These are phyloP conservation scores for Styela plicata DNA, from an alignment of 23 tunicate genomes.

Conservation along the genomic window DNA sequence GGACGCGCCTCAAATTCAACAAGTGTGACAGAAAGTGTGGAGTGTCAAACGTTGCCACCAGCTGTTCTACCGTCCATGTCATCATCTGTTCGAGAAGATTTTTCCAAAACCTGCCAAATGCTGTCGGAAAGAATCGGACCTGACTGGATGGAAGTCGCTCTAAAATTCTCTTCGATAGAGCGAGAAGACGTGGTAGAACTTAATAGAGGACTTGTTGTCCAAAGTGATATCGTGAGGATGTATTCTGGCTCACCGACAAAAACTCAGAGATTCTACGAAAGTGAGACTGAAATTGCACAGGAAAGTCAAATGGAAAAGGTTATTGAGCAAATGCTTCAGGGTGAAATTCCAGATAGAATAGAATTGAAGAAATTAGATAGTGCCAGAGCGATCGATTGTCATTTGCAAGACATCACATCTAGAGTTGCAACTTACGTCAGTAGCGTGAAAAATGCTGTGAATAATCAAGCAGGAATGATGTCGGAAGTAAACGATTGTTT, in stretches of 20 bases:
- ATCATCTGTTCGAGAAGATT: constrained; percentile 7
- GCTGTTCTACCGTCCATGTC: background rate
- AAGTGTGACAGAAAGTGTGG: background rate
- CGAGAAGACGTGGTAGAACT: constrained; percentile 43
- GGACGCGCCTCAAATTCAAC: background rate
- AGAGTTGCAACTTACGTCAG: constrained; percentile 33
- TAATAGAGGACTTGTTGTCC: constrained; percentile 23
- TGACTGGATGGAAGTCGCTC: constrained; percentile 40
- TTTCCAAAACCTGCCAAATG: constrained; percentile 22
- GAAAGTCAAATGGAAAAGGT: constrained; percentile 15
- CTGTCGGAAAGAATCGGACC: constrained; percentile 37
- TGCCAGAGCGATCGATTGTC: background rate
- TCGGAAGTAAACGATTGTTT: constrained; percentile 56
- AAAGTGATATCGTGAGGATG: constrained; percentile 30
- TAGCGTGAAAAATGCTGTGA: constrained; percentile 49
- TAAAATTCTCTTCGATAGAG: constrained; percentile 18
- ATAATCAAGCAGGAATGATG: constrained; percentile 79
- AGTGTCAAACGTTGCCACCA: constrained; percentile 1
- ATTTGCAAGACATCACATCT: constrained; percentile 8
- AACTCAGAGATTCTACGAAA: background rate
- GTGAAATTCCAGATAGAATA: constrained; percentile 34
- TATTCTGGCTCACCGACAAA: constrained; percentile 28
- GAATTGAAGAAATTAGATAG: constrained; percentile 10
- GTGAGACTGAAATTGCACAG: background rate
- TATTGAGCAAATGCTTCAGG: constrained; percentile 66